Conservation (phyloP, 2,113 vertebrate genomes). For the Oryzias curvinotus region DNA sequence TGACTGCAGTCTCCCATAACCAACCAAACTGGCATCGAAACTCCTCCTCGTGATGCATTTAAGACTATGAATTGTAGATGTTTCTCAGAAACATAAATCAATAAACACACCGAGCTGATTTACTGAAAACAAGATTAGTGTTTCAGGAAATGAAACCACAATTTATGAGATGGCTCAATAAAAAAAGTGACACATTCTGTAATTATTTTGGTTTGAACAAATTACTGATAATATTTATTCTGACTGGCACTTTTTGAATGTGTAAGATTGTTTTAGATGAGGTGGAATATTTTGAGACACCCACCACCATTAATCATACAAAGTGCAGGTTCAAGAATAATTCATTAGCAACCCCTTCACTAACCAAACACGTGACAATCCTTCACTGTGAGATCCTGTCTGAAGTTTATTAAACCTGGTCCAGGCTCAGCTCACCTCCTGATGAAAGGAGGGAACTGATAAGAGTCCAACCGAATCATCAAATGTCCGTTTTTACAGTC, state of each 20-base stretch:
- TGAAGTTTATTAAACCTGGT: neutral
- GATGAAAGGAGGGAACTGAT: too few species aligned
- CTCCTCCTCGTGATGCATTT: too few species aligned
- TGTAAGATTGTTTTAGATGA: constrained; percentile 23
- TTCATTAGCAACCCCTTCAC: neutral
- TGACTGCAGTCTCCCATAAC: too few species aligned
- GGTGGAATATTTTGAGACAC: constrained; percentile 49
- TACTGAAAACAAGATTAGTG: constrained; percentile 5
- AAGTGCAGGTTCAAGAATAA: neutral
- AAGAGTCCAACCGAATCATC: too few species aligned
- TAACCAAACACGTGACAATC: constrained; percentile 12
- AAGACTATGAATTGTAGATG: constrained; percentile 1
- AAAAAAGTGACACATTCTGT: neutral
- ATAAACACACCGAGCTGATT: constrained; percentile 18
- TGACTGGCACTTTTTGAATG: constrained; percentile 19
- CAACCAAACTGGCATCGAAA: too few species aligned
- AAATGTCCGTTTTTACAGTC: too few species aligned
- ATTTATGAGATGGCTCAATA: too few species aligned
- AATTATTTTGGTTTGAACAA: constrained; percentile 22
- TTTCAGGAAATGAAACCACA: neutral
- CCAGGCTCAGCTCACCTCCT: constrained; percentile 1
- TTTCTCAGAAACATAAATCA: neutral
- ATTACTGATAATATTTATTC: too few species aligned
- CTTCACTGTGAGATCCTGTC: constrained; percentile 33
- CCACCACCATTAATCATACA: constrained; percentile 6